Evolutionary conservation across 2,888 invertebrate species (phyloP).

Genomic region (Scaptomyza parva): DNA sequence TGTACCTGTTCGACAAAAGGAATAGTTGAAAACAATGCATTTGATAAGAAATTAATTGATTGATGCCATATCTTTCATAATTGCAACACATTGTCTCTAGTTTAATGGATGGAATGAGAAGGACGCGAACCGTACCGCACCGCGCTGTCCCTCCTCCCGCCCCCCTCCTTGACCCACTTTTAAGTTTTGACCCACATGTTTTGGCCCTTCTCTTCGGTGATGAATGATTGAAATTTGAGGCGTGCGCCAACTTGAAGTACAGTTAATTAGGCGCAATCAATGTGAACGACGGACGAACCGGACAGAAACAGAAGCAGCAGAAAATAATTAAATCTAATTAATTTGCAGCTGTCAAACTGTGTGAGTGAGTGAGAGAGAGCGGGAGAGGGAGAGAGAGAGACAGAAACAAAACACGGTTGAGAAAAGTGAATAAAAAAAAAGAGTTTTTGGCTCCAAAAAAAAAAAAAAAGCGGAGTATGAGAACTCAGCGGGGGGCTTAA

Average conservation of each 20-base stretch:
- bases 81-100: slow-evolving; percentile 67
- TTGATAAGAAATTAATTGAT: slow-evolving; percentile 66
- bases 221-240: slow-evolving; percentile 75
- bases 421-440: not conserved
- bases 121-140: not conserved
- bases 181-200: slow-evolving; percentile 3
- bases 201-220: slow-evolving; percentile 62
- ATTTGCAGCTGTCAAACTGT: slow-evolving; percentile 75
- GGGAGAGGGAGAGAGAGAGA: not conserved
- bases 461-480: slow-evolving; percentile 1
- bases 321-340: slow-evolving; percentile 77
- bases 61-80: slow-evolving; percentile 64
- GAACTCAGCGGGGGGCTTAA: slow-evolving; percentile 35
- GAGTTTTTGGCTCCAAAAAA: not conserved
- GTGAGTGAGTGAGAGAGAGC: not conserved
- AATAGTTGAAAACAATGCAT: slow-evolving; percentile 25
- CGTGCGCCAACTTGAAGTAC: slow-evolving; percentile 75
- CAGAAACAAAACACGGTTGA: not conserved
- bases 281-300: slow-evolving; percentile 45
- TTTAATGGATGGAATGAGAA: slow-evolving; percentile 11
- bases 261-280: slow-evolving; percentile 78
- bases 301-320: slow-evolving; percentile 28
- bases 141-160: not conserved
- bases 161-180: too few relatives aligned
- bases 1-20: not conserved